phyloP scores from a whole-genome alignment of 92 coral and sea anemone genomes.

The Heliopora coerulea region DNA sequence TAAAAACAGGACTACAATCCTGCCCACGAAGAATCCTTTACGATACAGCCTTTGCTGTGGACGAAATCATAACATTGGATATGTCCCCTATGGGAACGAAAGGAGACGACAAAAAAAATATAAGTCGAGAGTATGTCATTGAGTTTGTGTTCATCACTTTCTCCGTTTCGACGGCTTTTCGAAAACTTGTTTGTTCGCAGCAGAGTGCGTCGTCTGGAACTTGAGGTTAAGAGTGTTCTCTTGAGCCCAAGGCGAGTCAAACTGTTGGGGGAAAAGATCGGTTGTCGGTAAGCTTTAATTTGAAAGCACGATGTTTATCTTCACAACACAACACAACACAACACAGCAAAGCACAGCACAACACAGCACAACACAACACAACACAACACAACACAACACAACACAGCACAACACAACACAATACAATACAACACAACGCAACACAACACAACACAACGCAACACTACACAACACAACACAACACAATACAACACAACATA shows the following conservation, averaged over 20 bases:
- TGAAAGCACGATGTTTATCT: too few relatives aligned
- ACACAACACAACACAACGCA: background rate
- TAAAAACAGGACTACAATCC: too few relatives aligned
- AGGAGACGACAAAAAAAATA: too few relatives aligned
- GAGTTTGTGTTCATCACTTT: background rate
- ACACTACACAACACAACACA: background rate
- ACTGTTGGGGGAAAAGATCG: conserved; percentile 1
- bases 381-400: background rate
- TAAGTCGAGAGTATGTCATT: too few relatives aligned
- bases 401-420: background rate
- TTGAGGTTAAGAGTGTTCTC: conserved; percentile 44
- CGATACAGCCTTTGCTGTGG: too few relatives aligned
- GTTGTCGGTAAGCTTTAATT: background rate
- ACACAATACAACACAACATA: conserved; percentile 10
- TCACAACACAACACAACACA: background rate
- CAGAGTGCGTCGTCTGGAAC: conserved; percentile 39
- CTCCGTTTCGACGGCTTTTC: conserved; percentile 38
- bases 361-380: background rate
- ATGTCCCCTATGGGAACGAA: too few relatives aligned
- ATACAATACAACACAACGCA: background rate
- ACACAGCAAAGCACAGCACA: background rate
- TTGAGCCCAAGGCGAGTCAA: conserved; percentile 45
- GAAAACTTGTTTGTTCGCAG: conserved; percentile 33
- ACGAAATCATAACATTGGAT: too few relatives aligned
- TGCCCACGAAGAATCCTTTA: too few relatives aligned